A percentile compares a stretch with the other conserved stretches of the same genome.
phyloP scores from a whole-genome alignment of 2,113 vertebrate genomes.

The Melanerpes formicivorus region DNA sequence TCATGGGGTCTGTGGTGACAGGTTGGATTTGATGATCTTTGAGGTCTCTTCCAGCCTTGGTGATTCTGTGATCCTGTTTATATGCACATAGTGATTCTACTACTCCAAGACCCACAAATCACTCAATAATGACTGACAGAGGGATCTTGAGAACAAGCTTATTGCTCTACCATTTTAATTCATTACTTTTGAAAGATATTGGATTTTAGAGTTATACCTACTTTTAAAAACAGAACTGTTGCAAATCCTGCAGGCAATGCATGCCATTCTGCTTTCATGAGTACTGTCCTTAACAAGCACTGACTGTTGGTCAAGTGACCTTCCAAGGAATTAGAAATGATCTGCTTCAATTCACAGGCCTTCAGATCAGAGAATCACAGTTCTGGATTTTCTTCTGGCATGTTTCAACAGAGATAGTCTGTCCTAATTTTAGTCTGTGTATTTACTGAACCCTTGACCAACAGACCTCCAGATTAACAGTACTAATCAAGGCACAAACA shows the following conservation, averaged over 20 bases:
- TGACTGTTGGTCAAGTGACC: neutral
- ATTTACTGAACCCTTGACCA: neutral
- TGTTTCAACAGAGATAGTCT: neutral
- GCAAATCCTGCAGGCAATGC: neutral
- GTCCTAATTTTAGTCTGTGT: neutral
- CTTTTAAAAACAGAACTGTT: neutral
- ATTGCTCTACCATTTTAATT: neutral
- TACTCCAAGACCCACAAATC: neutral
- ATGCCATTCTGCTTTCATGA: neutral
- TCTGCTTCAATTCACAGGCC: neutral
- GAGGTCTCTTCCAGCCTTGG: too few species aligned
- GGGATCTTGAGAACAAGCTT: neutral
- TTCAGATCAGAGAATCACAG: neutral
- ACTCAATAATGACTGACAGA: neutral
- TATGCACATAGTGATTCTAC: neutral
- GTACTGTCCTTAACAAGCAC: neutral
- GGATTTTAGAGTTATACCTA: neutral
- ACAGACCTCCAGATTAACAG: neutral
- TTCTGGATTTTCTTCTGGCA: neutral
- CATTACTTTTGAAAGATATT: neutral
- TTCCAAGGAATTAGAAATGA: neutral
- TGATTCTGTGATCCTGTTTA: neutral
- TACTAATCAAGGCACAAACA: neutral
- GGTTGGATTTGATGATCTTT: too few species aligned
- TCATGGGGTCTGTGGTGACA: too few species aligned